A percentile compares a stretch with the other conserved stretches of the same genome.
Conservation (phyloP, 2,797 vertebrate genomes). For the Ptychadena robeensis region DNA sequence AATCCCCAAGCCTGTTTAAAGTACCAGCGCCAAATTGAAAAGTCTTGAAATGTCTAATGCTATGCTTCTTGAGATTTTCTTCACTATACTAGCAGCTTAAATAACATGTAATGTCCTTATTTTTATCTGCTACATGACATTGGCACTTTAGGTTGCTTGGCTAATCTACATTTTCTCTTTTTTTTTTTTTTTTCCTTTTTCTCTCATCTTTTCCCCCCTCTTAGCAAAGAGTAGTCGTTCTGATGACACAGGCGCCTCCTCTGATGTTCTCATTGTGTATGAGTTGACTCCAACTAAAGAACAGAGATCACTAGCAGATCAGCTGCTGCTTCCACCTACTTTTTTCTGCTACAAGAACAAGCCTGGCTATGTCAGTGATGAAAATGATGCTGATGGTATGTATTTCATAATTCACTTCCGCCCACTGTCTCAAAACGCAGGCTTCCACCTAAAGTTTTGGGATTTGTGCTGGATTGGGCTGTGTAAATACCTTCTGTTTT, state of each 20-base stretch:
- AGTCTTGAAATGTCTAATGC: too few species aligned
- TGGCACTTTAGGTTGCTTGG: neutral
- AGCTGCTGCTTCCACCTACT: constrained; percentile 86
- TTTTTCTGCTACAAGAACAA: constrained; percentile 97
- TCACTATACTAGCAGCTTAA: neutral
- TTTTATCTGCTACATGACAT: neutral
- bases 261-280: constrained; percentile 85
- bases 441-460: too few species aligned
- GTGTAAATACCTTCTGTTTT: too few species aligned
- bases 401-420: too few species aligned
- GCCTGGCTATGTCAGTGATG: constrained; percentile 87
- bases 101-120: neutral
- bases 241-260: constrained; percentile 68
- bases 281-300: constrained; percentile 85
- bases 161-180: neutral
- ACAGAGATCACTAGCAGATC: constrained; percentile 84
- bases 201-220: constrained; percentile 59
- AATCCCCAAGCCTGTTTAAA: too few species aligned
- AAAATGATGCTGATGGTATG: constrained; percentile 89
- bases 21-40: too few species aligned
- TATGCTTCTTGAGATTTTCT: neutral
- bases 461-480: too few species aligned
- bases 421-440: too few species aligned
- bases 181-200: fast-evolving
- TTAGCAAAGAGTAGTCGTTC: constrained; percentile 68